Conservation (phyloP, 2,888 invertebrate genomes). For the Marronus borbonicus region DNA sequence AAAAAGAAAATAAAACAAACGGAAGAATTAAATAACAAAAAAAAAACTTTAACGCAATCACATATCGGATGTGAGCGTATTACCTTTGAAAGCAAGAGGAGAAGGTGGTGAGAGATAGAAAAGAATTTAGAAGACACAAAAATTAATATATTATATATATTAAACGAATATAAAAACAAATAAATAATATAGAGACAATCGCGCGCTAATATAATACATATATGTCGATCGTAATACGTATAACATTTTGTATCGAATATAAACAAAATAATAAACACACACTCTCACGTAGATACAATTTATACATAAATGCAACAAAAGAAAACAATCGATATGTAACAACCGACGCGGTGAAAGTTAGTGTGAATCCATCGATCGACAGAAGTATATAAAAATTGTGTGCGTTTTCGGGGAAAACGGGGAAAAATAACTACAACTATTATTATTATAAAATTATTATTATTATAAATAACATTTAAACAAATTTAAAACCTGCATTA, state of each 20-base stretch:
- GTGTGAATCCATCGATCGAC: conserved; percentile 20
- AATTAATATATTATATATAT: conserved; percentile 47
- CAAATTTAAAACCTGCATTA: conserved; percentile 14
- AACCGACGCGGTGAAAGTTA: conserved; percentile 13
- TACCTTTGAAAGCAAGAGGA: neutral
- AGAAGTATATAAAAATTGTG: neutral
- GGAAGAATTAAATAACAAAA: conserved; percentile 16
- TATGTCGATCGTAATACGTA: conserved; percentile 27
- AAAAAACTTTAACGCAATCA: conserved; percentile 59
- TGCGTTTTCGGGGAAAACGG: conserved; percentile 31
- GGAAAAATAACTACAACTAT: conserved; percentile 14
- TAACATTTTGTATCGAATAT: conserved; percentile 33
- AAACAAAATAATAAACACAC: conserved; percentile 35
- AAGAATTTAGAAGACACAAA: conserved; percentile 37
- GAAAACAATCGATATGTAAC: conserved; percentile 4
- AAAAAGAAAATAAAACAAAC: conserved; percentile 58
- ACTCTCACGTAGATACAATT: conserved; percentile 39
- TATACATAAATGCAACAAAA: conserved; percentile 50
- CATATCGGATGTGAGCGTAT: conserved; percentile 65
- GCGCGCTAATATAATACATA: conserved; percentile 1
- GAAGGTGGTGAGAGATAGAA: conserved; percentile 31
- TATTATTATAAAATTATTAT: conserved; percentile 9
- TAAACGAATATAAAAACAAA: conserved; percentile 19
- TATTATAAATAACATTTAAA: conserved; percentile 12
- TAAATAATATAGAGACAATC: conserved; percentile 35